phyloP scores from a whole-genome alignment of 2,797 vertebrate genomes.

The Limnodromus scolopaceus region DNA sequence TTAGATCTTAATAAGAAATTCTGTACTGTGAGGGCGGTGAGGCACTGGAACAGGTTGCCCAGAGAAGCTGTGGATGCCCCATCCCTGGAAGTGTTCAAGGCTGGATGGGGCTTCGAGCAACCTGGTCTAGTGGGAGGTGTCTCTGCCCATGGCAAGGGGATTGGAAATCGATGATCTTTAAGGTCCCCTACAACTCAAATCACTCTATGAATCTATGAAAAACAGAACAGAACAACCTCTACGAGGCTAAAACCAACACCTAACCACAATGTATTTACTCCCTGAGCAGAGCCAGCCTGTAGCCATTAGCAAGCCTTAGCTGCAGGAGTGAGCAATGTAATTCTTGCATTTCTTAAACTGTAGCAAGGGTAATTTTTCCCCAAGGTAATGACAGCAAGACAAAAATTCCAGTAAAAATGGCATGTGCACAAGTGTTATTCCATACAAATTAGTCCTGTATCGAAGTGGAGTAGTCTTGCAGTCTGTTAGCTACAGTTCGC shows the following conservation, averaged over 20 bases:
- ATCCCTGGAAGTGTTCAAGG: not conserved
- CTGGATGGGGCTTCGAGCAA: not conserved
- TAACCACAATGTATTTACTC: not conserved
- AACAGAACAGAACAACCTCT: not conserved
- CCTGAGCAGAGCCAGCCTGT: not conserved
- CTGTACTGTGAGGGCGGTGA: not conserved
- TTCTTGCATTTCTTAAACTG: not conserved
- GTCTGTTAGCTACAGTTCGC: not conserved
- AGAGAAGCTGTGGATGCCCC: not conserved
- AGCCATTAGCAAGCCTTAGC: not conserved
- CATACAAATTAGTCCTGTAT: accelerated
- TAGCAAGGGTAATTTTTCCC: not conserved
- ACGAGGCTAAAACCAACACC: not conserved
- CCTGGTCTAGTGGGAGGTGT: not conserved
- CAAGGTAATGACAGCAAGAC: not conserved
- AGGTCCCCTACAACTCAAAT: not conserved
- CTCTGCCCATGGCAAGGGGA: not conserved
- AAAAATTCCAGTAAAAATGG: not conserved
- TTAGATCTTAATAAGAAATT: not conserved
- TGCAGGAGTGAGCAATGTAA: not conserved
- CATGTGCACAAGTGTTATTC: not conserved
- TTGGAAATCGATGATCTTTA: not conserved
- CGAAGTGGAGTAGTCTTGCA: not conserved
- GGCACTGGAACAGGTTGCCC: not conserved
- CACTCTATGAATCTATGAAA: not conserved